phyloP scores from a whole-genome alignment of 1,140 invertebrate genomes.

The Eupristina koningsbergeri region DNA sequence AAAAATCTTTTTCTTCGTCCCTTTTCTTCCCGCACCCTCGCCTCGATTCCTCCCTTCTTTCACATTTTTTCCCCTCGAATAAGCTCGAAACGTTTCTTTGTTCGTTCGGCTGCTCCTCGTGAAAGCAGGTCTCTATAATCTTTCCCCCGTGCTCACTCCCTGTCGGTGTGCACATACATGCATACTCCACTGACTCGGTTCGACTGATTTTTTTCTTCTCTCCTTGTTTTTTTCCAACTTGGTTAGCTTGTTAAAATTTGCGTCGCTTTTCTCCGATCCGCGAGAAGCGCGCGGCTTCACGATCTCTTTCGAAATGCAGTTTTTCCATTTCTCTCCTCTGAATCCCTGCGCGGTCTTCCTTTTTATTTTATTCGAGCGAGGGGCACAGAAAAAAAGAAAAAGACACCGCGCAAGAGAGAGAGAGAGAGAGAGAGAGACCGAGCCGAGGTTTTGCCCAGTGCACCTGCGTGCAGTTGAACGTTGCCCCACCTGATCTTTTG shows the following conservation, averaged over 20 bases:
- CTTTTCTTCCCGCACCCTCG: neutral
- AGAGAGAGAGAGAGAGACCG: neutral
- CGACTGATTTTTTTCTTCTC: constrained; percentile 8
- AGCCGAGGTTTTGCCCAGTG: neutral
- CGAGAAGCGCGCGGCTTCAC: neutral
- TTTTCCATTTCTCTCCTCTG: neutral
- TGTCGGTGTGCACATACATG: neutral
- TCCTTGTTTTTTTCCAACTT: neutral
- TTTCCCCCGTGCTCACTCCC: neutral
- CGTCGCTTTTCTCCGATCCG: neutral
- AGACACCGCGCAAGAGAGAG: neutral
- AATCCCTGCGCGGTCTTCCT: neutral
- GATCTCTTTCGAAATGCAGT: neutral
- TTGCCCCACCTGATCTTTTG: neutral
- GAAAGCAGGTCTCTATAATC: constrained; percentile 33
- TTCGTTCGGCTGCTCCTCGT: neutral
- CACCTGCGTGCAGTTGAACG: neutral
- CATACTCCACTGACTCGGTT: neutral
- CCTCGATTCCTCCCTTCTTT: neutral
- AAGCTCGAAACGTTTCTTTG: constrained; percentile 25
- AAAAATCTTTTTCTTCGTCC: constrained; percentile 25
- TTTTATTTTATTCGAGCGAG: neutral
- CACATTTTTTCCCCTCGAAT: constrained; percentile 1
- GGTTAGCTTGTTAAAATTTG: neutral
- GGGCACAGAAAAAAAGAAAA: neutral